Conservation (phyloP, 2,797 vertebrate genomes). For the Sparus aurata region DNA sequence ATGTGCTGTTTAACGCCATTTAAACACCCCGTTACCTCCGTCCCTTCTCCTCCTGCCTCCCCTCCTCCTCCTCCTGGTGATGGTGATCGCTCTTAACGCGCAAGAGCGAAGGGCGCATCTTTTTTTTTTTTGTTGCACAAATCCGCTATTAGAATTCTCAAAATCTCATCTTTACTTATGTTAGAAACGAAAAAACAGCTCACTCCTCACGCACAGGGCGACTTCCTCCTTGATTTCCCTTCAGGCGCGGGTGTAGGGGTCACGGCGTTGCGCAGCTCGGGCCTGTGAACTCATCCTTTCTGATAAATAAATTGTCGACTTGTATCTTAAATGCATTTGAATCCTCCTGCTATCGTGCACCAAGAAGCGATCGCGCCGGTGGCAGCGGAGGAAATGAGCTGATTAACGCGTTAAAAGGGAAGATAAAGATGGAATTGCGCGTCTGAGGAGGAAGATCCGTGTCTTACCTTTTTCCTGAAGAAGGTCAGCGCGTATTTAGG, state of each 20-base stretch:
- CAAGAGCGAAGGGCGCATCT: neutral
- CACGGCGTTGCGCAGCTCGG: conserved; percentile 28
- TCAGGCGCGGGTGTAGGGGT: conserved; percentile 27
- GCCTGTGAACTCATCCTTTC: neutral
- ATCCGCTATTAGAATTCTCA: neutral
- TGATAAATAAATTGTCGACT: neutral
- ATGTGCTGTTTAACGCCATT: neutral
- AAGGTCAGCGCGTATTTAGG: conserved; percentile 33
- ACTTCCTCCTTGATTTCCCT: fast-evolving
- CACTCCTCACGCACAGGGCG: neutral
- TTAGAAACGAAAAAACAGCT: neutral
- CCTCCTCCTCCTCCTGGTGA: neutral
- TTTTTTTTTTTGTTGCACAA: conserved; percentile 14
- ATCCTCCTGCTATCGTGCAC: neutral
- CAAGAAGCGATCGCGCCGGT: neutral
- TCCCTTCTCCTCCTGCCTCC: neutral
- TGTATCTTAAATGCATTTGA: neutral
- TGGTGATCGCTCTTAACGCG: conserved; percentile 37
- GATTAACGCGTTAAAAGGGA: neutral
- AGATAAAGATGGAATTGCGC: neutral
- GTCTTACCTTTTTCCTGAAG: conserved; percentile 64
- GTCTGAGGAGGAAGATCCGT: neutral
- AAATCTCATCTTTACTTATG: neutral
- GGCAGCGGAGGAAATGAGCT: neutral
- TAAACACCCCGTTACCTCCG: conserved; percentile 2